Conservation (phyloP, 2,797 vertebrate species). For the Hybognathus amarus region DNA sequence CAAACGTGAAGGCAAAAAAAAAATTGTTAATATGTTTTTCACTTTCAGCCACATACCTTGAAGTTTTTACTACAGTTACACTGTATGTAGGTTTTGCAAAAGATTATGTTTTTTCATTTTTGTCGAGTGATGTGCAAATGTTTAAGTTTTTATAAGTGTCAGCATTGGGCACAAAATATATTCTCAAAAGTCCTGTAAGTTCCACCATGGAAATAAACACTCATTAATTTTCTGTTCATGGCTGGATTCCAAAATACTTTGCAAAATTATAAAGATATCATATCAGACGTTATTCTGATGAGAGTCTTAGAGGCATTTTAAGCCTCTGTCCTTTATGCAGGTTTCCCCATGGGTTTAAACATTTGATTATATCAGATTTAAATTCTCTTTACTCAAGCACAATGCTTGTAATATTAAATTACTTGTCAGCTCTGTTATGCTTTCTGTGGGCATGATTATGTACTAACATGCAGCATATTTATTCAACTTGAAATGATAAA, state of each 20-base stretch:
- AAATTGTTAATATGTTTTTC: neutral
- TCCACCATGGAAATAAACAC: conserved; percentile 15
- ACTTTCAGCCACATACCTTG: neutral
- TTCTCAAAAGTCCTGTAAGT: neutral
- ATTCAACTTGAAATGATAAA: neutral
- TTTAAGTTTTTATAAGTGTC: neutral
- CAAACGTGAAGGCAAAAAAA: neutral
- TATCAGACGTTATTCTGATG: neutral
- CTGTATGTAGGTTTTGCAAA: neutral
- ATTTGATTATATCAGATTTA: neutral
- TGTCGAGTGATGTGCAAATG: neutral
- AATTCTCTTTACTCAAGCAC: neutral
- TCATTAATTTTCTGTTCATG: neutral
- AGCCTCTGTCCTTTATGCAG: neutral
- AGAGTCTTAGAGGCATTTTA: neutral
- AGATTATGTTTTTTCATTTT: neutral
- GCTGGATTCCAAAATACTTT: neutral
- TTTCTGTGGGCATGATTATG: neutral
- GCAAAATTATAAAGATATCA: neutral
- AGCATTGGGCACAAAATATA: neutral
- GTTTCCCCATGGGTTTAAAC: neutral
- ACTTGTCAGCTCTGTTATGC: neutral
- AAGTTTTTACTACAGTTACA: neutral
- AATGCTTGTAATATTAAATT: neutral
- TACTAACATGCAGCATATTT: neutral